Conservation (phyloP, 2,888 invertebrate genomes). For the Frankliniella intonsa region DNA sequence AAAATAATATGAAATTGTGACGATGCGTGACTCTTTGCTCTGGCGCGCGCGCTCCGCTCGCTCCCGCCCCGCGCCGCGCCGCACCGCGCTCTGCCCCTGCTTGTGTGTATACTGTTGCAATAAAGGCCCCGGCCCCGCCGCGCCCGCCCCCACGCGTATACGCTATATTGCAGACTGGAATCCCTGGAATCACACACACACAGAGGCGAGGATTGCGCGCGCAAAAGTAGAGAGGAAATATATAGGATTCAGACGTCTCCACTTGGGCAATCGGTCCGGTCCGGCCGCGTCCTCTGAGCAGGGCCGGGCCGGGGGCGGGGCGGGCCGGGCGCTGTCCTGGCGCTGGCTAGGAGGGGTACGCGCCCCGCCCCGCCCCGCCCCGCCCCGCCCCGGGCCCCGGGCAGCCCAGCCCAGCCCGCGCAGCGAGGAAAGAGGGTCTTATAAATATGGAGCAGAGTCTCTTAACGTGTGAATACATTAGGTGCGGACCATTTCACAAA, state of each 20-base stretch:
- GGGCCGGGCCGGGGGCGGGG: too few relatives aligned
- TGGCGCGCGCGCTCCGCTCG: not conserved
- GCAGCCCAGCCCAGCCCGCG: not conserved
- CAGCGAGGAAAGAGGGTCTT: not conserved
- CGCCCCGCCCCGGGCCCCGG: not conserved
- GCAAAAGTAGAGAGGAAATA: not conserved
- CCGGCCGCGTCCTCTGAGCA: too few relatives aligned
- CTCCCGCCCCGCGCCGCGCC: not conserved
- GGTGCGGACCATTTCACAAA: constrained; percentile 4
- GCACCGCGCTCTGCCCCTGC: not conserved
- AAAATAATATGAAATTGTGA: too few relatives aligned
- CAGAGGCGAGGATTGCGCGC: too few relatives aligned
- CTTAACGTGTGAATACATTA: constrained; percentile 10
- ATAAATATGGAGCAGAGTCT: not conserved
- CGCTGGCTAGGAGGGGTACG: too few relatives aligned
- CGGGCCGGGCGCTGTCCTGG: too few relatives aligned
- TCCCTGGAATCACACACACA: too few relatives aligned
- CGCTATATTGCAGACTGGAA: too few relatives aligned
- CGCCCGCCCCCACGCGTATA: not conserved
- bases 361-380: not conserved
- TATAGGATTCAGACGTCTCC: too few relatives aligned
- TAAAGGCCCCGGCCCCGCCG: not conserved
- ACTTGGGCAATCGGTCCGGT: too few relatives aligned
- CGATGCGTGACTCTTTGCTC: too few relatives aligned
- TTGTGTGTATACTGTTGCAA: not conserved